Evolutionary conservation across 2,113 vertebrate species (phyloP), one percentile per base, ranked within the genome.

Genomic region (Scatophagus argus): DNA sequence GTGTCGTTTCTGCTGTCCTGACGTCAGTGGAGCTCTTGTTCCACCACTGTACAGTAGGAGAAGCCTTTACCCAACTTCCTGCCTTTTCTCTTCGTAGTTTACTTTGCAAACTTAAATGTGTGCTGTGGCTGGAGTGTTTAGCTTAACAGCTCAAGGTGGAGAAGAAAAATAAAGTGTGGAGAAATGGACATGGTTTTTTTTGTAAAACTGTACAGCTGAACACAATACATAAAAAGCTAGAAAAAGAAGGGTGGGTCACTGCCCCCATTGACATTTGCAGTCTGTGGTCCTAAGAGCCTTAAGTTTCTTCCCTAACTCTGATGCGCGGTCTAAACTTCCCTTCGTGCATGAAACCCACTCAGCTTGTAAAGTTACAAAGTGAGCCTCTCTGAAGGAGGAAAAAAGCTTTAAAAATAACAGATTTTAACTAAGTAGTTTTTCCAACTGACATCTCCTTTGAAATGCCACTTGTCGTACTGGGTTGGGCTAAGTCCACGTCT

Each of bases 191-290:
- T 46, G 41, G 52, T 84, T 73, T 67, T 73, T 75, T 74, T 56
- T 38, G 31, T 25, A 39, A 73, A 21, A 69, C 31, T 82, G 85
- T 77, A 79, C 56, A 41, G 14, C 81, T 85, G 81, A 82, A 44
- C 58, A 87, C 79, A 87, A 89, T 87, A 84, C 58, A 89, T 79
- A 79, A 68, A 85, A 75, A 66, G 64, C 63, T 78, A 76, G 63
- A 82, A 47, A 70, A 49, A 81, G 43, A 16, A 55, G 23, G 41
- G 29, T 29, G 75, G 84, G 74, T 88, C 78, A 82, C 34, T 77
- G 69, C 55, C 10, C 78, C 82, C 77, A 79, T 66, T 90, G 90
- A 85, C 84, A 90, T 90, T 90, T 86, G 79, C 75, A 31, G 43
- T 79, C 49, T 25, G 54, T 79, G 75, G 58, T 66, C 85, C 77